Conservation (phyloP, 2,888 invertebrate species). For the Ennomos quercinarius region DNA sequence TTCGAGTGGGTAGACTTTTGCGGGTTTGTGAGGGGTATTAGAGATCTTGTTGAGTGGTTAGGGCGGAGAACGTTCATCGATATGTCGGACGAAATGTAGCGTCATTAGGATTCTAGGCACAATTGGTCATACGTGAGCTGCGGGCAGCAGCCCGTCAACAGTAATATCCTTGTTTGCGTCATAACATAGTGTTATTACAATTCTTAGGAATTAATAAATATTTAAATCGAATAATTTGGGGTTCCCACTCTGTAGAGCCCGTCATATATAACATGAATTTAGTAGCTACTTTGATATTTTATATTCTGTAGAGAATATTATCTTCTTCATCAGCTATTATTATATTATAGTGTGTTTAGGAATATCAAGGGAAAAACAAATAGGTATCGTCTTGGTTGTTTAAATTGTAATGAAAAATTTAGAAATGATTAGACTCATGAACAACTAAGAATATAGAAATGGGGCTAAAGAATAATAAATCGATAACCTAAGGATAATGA, state of each 20-base stretch:
- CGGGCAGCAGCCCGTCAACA: constrained; percentile 61
- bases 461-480: no score
- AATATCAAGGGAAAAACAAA: constrained; percentile 2
- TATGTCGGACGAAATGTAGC: constrained; percentile 68
- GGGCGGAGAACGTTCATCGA: constrained; percentile 51
- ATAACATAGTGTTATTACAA: constrained; percentile 58
- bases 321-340: not conserved
- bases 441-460: no score
- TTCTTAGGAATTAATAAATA: constrained; percentile 48
- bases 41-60: constrained; percentile 60
- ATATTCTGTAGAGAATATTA: constrained; percentile 9
- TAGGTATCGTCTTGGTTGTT: not conserved
- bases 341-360: constrained; percentile 1
- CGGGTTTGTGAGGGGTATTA: constrained; percentile 48
- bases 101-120: constrained; percentile 78
- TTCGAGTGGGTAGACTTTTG: constrained; percentile 40
- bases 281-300: constrained; percentile 6
- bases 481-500: no score
- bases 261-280: constrained; percentile 11
- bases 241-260: constrained; percentile 9
- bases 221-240: constrained; percentile 40
- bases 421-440: no score
- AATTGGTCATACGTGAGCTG: constrained; percentile 74
- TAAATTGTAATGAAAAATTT: no score
- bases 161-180: constrained; percentile 65